Evolutionary conservation across 2,797 vertebrate species (phyloP).

Genomic region (Mastacembelus armatus): DNA sequence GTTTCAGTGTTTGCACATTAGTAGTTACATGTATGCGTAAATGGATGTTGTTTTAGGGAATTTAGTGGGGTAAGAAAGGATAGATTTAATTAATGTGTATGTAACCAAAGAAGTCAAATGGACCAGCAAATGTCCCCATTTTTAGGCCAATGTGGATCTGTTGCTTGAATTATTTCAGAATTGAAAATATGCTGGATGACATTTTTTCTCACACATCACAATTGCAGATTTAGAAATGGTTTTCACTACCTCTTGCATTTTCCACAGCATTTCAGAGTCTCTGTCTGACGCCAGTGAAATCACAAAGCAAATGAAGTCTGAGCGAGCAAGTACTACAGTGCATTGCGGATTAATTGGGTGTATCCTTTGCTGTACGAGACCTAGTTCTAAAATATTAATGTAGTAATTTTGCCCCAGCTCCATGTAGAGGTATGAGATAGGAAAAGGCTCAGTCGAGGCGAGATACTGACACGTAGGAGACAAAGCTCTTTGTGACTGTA

Average conservation of each 20-base stretch:
- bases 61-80: background rate
- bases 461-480: constrained; percentile 46
- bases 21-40: background rate
- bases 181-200: background rate
- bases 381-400: constrained; percentile 61
- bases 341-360: constrained; percentile 35
- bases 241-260: constrained; percentile 21
- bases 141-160: too few relatives aligned
- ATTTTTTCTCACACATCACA: constrained; percentile 1
- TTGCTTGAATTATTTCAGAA: too few relatives aligned
- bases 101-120: background rate
- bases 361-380: constrained; percentile 31
- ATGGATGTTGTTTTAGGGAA: background rate
- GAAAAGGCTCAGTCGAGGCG: constrained; percentile 26
- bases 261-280: constrained; percentile 28
- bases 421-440: constrained; percentile 48
- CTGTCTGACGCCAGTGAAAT: constrained; percentile 47
- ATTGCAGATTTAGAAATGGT: background rate
- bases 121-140: background rate
- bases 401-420: constrained; percentile 31
- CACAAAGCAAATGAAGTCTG: constrained; percentile 25
- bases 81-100: background rate
- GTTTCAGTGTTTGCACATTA: background rate
- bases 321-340: background rate
- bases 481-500: constrained; percentile 62